These are phyloP conservation scores for Helicoverpa armigera DNA, from an alignment of 1,140 invertebrate genomes.

Conservation along the genomic window DNA sequence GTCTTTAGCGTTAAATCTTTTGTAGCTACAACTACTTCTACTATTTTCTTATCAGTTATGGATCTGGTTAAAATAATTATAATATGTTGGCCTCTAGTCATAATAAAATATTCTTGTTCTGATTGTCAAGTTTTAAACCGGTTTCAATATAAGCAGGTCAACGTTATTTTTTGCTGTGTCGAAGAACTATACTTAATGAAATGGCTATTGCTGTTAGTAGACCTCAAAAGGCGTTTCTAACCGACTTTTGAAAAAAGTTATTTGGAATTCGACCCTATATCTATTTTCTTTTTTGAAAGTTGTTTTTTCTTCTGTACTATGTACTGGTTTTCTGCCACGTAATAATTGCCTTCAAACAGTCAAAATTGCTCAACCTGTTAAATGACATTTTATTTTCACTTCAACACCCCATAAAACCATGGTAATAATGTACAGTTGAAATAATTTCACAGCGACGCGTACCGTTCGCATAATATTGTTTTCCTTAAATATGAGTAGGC, in stretches of 20 bases:
- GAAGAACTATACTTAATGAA: too few species aligned
- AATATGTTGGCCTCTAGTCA: not conserved
- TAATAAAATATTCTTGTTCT: not conserved
- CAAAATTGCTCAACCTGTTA: not conserved
- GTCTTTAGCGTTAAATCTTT: too few species aligned
- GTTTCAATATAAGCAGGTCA: constrained; percentile 5
- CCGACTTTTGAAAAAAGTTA: too few species aligned
- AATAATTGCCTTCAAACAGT: not conserved
- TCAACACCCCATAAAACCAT: constrained; percentile 10
- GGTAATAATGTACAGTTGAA: constrained; percentile 27
- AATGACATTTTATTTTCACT: not conserved
- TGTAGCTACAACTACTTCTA: too few species aligned
- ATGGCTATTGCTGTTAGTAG: too few species aligned
- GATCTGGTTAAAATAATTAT: not conserved
- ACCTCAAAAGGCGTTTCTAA: too few species aligned
- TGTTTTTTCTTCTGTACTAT: too few species aligned
- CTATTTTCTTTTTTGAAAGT: too few species aligned
- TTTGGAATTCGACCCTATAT: too few species aligned
- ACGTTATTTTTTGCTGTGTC: not conserved
- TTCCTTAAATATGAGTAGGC: constrained; percentile 39
- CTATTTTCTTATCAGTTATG: constrained; percentile 1
- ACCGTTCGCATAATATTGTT: constrained; percentile 36
- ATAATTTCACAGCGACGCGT: constrained; percentile 12
- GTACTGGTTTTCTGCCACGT: too few species aligned
- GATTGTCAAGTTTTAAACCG: not conserved